These are phyloP conservation scores for Clarias pachynema DNA, from an alignment of 2,797 vertebrate genomes.

Conservation along the genomic window DNA sequence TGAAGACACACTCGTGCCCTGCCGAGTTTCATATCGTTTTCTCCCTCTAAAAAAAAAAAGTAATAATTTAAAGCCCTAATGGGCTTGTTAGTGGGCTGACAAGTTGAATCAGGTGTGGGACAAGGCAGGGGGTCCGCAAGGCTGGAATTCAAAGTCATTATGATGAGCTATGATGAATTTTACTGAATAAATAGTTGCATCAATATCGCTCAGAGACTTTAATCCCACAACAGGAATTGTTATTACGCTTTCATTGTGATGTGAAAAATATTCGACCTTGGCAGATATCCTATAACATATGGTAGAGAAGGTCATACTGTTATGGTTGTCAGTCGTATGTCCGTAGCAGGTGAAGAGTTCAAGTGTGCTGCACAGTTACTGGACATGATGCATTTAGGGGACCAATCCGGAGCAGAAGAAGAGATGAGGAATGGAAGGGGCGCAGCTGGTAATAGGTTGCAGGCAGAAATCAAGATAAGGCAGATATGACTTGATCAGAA, in stretches of 20 bases:
- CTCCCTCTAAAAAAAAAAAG: not conserved
- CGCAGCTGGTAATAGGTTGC: constrained; percentile 12
- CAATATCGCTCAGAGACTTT: not conserved
- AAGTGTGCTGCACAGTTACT: not conserved
- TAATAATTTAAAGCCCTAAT: constrained; percentile 11
- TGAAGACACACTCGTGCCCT: not conserved
- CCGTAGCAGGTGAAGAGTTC: constrained; percentile 16
- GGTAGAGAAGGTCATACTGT: not conserved
- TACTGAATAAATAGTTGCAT: not conserved
- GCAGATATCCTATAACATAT: not conserved
- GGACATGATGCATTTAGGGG: not conserved
- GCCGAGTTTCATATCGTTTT: not conserved
- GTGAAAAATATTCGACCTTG: not conserved
- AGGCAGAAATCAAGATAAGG: constrained; percentile 15
- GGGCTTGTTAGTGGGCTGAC: constrained; percentile 21
- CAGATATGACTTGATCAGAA: not conserved
- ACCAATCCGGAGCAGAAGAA: constrained; percentile 16
- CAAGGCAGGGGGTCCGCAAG: not conserved
- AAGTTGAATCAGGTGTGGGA: constrained; percentile 21
- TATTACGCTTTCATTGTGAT: not conserved
- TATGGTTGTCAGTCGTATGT: not conserved
- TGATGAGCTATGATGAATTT: not conserved
- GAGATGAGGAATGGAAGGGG: not conserved
- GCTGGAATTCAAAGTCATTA: not conserved
- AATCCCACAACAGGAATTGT: not conserved